Evolutionary conservation across 2,797 vertebrate genomes (phyloP), one percentile per base, ranked within the genome.

Genomic region (Garrulus glandarius): DNA sequence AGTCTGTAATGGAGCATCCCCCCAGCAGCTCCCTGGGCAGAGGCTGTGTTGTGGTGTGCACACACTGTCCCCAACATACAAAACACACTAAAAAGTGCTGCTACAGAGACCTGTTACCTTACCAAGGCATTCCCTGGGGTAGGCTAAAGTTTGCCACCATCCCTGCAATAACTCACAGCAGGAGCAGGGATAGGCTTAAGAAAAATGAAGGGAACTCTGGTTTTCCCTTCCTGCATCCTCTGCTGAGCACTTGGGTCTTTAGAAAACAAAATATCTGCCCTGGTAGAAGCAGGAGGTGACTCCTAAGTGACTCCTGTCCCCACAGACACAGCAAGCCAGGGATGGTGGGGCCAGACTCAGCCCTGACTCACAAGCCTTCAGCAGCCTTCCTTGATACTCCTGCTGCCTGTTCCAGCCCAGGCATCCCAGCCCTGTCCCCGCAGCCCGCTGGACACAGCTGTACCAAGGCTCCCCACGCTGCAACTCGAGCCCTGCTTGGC

Each of bases 11-110:
- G 32, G 44, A 43, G 52, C 26, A 37, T 13, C 7, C 20, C 43
- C 5, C 27, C 3, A 22, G 56, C 77, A 61, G 43, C n/a, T 60
- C 22, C 1, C 5, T 0, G 46, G 56, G 3, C 30, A 65, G 56
- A 22, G 44, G 60, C 47, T 13, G 50, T 0, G 1, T 4, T 0
- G 0, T 0, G 10, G 24, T 6, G 5, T 12, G 26, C 47, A 5
- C 68, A 20, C 26, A 2, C 0, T 2, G 39, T 18, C 26, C 52
- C 60, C 52, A 19, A 0, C 3, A 4, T 1, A 5, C 5, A 3
- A 1, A 4, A 24, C n/a, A 7, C 61, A 29, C 72, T 16, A 3
- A 14, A 13, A 29, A 8, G 4, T 27, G 34, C 64, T 63, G 57
- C 27, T 9, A 29, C 41, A 53, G 16, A 20, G 10, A 75, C 17